Evolutionary conservation across 2,888 invertebrate species (phyloP).

Genomic region (Pristionchus entomophagus): DNA sequence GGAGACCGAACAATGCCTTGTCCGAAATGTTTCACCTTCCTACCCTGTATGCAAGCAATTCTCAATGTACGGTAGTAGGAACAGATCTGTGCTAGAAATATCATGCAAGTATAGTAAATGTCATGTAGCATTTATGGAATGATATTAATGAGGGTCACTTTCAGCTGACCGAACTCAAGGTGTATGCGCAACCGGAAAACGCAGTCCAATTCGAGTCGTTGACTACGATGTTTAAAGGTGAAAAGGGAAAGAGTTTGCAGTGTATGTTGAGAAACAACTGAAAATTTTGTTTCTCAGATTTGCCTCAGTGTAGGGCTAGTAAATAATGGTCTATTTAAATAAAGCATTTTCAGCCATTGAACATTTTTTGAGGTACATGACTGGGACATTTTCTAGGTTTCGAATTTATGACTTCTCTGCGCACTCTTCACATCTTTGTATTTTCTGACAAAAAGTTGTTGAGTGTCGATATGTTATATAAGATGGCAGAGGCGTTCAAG

Average conservation of each 20-base stretch:
- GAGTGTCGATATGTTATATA: neutral
- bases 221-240: neutral
- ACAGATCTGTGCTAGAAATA: neutral
- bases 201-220: neutral
- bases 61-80: neutral
- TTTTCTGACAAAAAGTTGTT: neutral
- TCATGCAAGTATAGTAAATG: too few species aligned
- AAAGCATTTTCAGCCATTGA: too few species aligned
- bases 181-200: conserved; percentile 3
- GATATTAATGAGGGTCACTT: neutral
- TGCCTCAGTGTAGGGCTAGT: neutral
- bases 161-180: conserved; percentile 14
- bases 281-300: neutral
- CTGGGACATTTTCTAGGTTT: too few species aligned
- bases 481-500: conserved; percentile 7
- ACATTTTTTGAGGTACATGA: too few species aligned
- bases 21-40: neutral
- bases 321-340: too few species aligned
- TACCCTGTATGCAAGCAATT: neutral
- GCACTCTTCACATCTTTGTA: neutral
- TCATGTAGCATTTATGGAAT: neutral
- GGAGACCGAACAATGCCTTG: conserved; percentile 1
- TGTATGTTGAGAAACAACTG: too few species aligned
- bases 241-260: too few species aligned
- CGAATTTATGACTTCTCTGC: neutral